These are phyloP conservation scores for Paradisaea rubra DNA, from an alignment of 2,113 vertebrate genomes.

Conservation along the genomic window DNA sequence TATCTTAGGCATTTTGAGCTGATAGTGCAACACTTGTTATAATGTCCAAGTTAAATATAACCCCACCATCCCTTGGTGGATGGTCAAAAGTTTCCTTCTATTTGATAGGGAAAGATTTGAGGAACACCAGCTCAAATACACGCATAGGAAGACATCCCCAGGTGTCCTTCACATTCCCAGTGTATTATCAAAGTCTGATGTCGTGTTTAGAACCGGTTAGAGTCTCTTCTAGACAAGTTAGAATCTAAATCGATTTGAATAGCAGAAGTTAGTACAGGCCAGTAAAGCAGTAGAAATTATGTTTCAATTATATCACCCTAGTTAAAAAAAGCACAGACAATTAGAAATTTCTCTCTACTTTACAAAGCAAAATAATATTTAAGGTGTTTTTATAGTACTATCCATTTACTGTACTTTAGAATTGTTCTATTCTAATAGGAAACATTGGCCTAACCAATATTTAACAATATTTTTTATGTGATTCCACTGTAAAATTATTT, in stretches of 20 bases:
- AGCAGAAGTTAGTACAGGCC: neutral
- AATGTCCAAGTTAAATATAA: neutral
- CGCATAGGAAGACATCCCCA: accelerated
- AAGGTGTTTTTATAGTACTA: neutral
- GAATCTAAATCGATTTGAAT: neutral
- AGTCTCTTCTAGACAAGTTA: neutral
- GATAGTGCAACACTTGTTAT: neutral
- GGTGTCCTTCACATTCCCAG: neutral
- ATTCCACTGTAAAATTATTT: neutral
- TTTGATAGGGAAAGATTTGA: neutral
- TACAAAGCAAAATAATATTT: neutral
- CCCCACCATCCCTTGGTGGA: too few relatives aligned
- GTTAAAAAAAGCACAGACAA: neutral
- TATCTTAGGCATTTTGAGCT: neutral
- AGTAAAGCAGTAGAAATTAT: neutral
- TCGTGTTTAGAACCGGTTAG: neutral
- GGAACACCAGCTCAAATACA: neutral
- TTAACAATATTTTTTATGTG: neutral
- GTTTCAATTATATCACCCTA: neutral
- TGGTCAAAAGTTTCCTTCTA: neutral
- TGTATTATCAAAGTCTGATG: too few relatives aligned
- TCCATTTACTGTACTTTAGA: neutral
- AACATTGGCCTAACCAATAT: accelerated
- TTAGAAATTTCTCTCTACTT: neutral
- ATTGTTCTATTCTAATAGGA: neutral